Evolutionary conservation across 2,888 invertebrate genomes (phyloP).

Genomic region (Phalangium opilio): DNA sequence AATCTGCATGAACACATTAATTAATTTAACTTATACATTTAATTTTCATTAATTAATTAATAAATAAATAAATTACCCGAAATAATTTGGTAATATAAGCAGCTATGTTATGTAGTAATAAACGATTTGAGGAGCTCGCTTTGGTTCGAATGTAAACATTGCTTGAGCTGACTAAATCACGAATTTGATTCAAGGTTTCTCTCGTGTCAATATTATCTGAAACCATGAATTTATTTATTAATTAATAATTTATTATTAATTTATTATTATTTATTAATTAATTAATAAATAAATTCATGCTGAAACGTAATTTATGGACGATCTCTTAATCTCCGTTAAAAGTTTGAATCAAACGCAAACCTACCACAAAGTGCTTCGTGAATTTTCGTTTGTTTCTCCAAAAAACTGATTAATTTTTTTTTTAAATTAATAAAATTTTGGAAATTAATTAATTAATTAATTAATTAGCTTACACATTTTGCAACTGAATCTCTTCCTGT

Average conservation of each 20-base stretch:
- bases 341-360: slow-evolving; percentile 20
- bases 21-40: slow-evolving; percentile 18
- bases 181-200: slow-evolving; percentile 60
- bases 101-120: slow-evolving; percentile 58
- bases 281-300: too few species aligned
- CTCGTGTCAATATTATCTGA: slow-evolving; percentile 88
- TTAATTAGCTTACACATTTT: slow-evolving; percentile 26
- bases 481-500: slow-evolving; percentile 49
- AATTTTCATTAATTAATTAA: slow-evolving; percentile 27
- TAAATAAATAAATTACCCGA: slow-evolving; percentile 34
- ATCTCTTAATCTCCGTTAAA: too few species aligned
- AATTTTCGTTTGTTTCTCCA: slow-evolving; percentile 46
- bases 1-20: neutral
- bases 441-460: neutral
- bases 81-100: slow-evolving; percentile 54
- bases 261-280: too few species aligned
- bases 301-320: too few species aligned
- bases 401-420: slow-evolving; percentile 37
- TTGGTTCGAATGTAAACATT: slow-evolving; percentile 66
- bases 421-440: neutral
- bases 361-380: slow-evolving; percentile 71
- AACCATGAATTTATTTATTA: too few species aligned
- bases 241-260: too few species aligned
- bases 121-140: slow-evolving; percentile 41
- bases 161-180: slow-evolving; percentile 66